Conservation (phyloP, 92 coral and sea anemone species). For the Palythoa grandiflora region DNA sequence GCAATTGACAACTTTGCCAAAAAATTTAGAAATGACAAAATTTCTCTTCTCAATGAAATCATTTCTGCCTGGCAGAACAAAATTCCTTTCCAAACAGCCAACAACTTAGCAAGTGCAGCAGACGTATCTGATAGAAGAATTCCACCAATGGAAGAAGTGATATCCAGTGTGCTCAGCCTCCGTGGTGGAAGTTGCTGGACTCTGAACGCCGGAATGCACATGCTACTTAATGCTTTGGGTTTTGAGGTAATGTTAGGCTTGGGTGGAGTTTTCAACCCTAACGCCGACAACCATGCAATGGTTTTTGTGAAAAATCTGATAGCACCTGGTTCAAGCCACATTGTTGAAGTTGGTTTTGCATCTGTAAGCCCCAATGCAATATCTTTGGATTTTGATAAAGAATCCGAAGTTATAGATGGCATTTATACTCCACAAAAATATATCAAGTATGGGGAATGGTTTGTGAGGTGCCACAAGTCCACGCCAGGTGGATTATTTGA, state of each 20-base stretch:
- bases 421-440: background rate
- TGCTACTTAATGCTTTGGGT: background rate
- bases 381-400: background rate
- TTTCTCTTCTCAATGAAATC: background rate
- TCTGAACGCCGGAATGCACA: background rate
- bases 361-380: background rate
- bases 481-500: background rate
- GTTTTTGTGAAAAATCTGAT: slow-evolving; percentile 4
- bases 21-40: background rate
- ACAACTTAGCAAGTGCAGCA: background rate
- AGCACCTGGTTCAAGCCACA: background rate
- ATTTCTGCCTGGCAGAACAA: background rate
- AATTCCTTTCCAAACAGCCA: background rate
- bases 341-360: background rate
- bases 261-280: background rate
- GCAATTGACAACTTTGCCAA: background rate
- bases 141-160: background rate
- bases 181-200: background rate
- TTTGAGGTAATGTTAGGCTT: background rate
- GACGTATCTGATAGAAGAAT: background rate
- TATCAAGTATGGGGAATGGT: background rate
- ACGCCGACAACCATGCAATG: background rate
- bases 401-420: background rate
- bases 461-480: background rate
- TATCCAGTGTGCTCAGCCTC: background rate